phyloP scores from a whole-genome alignment of 2,113 vertebrate genomes.

The Zosterops pallidus region DNA sequence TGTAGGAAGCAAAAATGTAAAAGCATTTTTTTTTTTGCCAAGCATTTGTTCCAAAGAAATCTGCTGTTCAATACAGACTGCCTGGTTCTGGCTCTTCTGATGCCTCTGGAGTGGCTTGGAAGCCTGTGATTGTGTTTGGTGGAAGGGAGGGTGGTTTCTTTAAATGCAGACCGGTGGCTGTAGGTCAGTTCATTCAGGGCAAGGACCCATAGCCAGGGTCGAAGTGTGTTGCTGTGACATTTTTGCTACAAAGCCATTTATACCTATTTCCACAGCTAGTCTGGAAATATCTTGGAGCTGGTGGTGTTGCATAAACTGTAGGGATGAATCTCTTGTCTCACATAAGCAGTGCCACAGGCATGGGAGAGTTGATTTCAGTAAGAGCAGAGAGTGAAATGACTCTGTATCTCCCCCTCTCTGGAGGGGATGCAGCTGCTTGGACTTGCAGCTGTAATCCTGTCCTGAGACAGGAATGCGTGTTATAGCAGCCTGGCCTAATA shows the following conservation, averaged over 20 bases:
- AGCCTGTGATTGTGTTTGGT: fast-evolving
- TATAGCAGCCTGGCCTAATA: neutral
- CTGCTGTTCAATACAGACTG: neutral
- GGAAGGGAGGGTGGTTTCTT: neutral
- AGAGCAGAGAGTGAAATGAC: neutral
- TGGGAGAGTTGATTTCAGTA: neutral
- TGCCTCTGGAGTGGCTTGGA: neutral
- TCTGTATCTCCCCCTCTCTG: neutral
- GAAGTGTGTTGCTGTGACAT: neutral
- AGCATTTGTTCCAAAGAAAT: slow-evolving; percentile 24
- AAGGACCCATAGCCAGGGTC: neutral
- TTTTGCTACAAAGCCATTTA: neutral
- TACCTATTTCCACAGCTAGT: neutral
- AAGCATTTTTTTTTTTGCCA: neutral
- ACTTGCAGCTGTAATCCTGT: slow-evolving; percentile 3
- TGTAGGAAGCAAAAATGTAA: neutral
- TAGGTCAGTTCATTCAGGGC: neutral
- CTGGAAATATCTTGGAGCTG: neutral
- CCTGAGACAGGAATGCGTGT: neutral
- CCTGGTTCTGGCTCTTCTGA: neutral
- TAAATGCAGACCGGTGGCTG: neutral
- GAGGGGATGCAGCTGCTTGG: slow-evolving; percentile 7
- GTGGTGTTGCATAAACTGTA: neutral
- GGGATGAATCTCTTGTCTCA: neutral
- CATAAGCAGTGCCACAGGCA: neutral